Evolutionary conservation across 2,113 vertebrate species (phyloP).

Genomic region (Indicator maculatus): DNA sequence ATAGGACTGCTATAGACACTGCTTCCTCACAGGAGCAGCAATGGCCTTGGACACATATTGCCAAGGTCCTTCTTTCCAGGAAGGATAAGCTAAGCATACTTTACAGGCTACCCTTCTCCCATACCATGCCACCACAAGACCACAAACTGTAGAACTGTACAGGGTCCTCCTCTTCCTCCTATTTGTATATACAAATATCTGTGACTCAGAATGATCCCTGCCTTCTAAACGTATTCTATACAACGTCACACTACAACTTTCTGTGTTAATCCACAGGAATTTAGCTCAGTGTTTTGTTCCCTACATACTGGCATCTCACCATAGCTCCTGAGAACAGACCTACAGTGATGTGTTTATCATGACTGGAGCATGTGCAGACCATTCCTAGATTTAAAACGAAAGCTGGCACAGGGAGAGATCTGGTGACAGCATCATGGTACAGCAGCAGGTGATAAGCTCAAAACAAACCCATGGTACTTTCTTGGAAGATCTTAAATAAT

Average conservation of each 20-base stretch:
- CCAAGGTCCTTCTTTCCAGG: neutral
- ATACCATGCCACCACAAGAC: neutral
- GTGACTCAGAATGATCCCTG: neutral
- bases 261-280: neutral
- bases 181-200: neutral
- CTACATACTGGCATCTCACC: neutral
- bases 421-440: fast-evolving
- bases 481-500: neutral
- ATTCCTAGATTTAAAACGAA: neutral
- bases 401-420: neutral
- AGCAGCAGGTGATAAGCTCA: fast-evolving
- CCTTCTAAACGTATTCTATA: neutral
- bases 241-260: neutral
- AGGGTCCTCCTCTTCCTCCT: neutral
- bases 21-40: neutral
- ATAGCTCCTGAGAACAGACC: neutral
- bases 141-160: neutral
- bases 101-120: neutral
- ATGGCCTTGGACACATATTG: neutral
- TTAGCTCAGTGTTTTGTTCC: neutral
- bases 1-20: neutral
- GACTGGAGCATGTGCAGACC: neutral
- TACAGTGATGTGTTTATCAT: neutral
- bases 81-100: neutral
- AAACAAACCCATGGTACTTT: neutral